Evolutionary conservation across 2,888 invertebrate genomes (phyloP), one percentile per base, ranked within the genome.

Genomic region (Lagria hirta): DNA sequence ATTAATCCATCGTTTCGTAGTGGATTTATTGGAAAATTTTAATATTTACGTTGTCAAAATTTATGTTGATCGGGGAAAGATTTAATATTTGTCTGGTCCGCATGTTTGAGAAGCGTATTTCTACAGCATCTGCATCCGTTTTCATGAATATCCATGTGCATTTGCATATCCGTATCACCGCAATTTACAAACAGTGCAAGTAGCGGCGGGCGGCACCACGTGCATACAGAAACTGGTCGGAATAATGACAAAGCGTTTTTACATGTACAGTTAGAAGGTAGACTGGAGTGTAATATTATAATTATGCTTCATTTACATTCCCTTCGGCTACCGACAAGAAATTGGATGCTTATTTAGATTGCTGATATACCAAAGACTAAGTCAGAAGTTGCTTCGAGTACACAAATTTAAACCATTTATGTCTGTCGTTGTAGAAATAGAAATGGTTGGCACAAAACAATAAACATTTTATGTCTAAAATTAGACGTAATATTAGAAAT

Each of bases 141-240:
- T 40, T 60, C 61, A 61, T 60, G 59, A 61, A 60, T 61, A 61
- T 54, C 57, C 61, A 61, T 61, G 55, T 36, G 53, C 56, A 61
- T 60, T 61, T 61, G 60, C 61, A 61, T 61, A 60, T 59, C 60
- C 56, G 56, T 58, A 60, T 61, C 55, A 56, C 58, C 56, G 54
- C 61, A 60, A 61, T 61, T 61, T 61, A 60, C 61, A 60, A 58
- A 58, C 60, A 47, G 51, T 54, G 53, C 53, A 55, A 55, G 51
- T 55, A 35, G 49, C 47, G 54, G 52, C 52, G 54, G 49, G 50
- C 40, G 50, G 49, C 52, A 51, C 55, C 60, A 58, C 58, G 57
- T 60, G 60, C 57, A 60, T 54, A 57, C 57, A 41, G 48, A 46
- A 44, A 37, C 44, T 42, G 38, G 40, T 45, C 43, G 30, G 30